Evolutionary conservation across 2,113 vertebrate genomes (phyloP).

Genomic region (Sorex fumeus): DNA sequence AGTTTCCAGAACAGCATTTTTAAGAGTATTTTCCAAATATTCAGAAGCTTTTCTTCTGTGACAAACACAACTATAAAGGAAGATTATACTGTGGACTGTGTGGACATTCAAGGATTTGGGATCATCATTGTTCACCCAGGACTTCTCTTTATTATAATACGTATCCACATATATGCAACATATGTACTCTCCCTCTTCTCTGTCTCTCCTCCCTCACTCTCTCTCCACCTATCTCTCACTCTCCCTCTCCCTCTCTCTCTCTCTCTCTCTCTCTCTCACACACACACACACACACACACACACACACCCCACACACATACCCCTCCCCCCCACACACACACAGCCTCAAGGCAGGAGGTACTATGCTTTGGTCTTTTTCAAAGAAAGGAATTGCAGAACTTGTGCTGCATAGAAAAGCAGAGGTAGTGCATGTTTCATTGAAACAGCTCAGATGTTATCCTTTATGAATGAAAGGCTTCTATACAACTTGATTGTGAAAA

Average conservation of each 20-base stretch:
- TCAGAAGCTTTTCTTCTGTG: background rate
- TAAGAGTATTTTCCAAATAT: background rate
- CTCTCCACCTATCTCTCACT: too few relatives aligned
- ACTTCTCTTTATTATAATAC: background rate
- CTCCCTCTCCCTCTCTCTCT: too few relatives aligned
- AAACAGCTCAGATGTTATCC: slow-evolving; percentile 73
- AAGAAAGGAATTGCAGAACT: slow-evolving; percentile 63
- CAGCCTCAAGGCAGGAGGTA: slow-evolving; percentile 3
- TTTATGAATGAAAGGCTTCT: slow-evolving; percentile 82
- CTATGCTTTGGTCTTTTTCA: slow-evolving; percentile 39
- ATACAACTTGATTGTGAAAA: slow-evolving; percentile 81
- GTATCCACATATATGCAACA: background rate
- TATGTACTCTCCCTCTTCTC: too few relatives aligned
- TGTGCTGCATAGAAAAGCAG: slow-evolving; percentile 63
- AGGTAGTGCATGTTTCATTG: slow-evolving; percentile 82
- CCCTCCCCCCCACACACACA: too few relatives aligned
- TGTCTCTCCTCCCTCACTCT: background rate
- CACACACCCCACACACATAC: too few relatives aligned
- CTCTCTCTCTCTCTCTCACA: too few relatives aligned
- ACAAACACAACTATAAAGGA: background rate
- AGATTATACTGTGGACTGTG: background rate
- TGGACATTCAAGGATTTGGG: background rate
- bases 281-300: fast-evolving
- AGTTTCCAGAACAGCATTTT: background rate
- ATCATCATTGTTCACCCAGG: background rate